A percentile compares a stretch with the other conserved stretches of the same genome.
phyloP scores from a whole-genome alignment of 2,113 vertebrate genomes.

The Conger conger region DNA sequence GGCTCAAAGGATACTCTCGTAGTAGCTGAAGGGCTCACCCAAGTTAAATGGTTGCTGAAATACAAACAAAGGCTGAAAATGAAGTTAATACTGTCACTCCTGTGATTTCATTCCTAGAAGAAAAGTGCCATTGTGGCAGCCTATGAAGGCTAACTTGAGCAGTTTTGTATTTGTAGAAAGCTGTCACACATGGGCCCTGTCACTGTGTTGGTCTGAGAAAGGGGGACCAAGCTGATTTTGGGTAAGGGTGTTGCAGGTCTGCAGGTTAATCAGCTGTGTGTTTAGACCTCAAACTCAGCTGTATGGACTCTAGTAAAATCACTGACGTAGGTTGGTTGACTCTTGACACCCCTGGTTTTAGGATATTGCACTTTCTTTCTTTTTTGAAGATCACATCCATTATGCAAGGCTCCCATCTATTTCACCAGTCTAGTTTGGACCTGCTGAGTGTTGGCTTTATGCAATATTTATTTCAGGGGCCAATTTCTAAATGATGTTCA shows the following conservation, averaged over 20 bases:
- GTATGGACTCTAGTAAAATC: no score
- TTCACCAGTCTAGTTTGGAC: not conserved
- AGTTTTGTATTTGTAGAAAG: not conserved
- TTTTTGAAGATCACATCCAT: not conserved
- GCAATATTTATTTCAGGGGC: conserved; percentile 9
- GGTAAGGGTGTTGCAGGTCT: no score
- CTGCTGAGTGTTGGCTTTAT: not conserved
- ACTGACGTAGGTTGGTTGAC: no score
- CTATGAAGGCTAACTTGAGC: not conserved
- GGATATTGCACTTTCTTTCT: not conserved
- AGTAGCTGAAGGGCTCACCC: not conserved
- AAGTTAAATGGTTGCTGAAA: not conserved
- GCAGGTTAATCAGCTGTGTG: no score
- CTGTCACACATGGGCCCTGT: not conserved
- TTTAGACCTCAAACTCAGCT: no score
- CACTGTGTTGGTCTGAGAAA: not conserved
- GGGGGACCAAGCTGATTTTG: conserved; percentile 20
- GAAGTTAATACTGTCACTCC: not conserved
- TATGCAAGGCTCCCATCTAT: no score
- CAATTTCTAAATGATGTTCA: not conserved
- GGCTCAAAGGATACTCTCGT: not conserved
- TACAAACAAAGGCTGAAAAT: not conserved
- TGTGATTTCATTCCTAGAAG: conserved; percentile 18
- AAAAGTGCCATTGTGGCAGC: not conserved
- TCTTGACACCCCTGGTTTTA: no score